Evolutionary conservation across 2,113 vertebrate species (phyloP).

Genomic region (Erythrocercus mccallii): DNA sequence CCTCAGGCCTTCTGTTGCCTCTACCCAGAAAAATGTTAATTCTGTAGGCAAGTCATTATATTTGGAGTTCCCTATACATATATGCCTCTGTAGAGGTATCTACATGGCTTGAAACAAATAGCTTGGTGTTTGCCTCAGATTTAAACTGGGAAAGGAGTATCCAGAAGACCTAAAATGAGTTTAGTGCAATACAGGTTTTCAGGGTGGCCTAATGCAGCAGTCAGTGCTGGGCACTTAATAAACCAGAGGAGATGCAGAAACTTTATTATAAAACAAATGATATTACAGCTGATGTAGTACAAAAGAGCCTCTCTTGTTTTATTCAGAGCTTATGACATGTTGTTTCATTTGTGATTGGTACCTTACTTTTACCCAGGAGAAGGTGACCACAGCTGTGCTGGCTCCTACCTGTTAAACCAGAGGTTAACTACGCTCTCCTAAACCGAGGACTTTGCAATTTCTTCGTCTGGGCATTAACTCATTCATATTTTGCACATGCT

Average conservation of each 20-base stretch:
- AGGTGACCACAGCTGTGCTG: not conserved
- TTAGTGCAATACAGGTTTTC: not conserved
- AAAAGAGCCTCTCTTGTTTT: not conserved
- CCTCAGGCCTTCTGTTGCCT: not conserved
- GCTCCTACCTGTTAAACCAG: not conserved
- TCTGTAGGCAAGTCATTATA: not conserved
- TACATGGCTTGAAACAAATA: not conserved
- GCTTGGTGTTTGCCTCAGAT: not conserved
- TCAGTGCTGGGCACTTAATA: not conserved
- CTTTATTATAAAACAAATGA: not conserved
- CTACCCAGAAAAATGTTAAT: not conserved
- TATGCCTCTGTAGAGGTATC: not conserved
- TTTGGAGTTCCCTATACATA: rapidly evolving
- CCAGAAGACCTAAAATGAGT: not conserved
- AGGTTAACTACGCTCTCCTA: rapidly evolving
- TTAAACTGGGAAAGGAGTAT: not conserved
- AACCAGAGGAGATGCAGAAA: not conserved
- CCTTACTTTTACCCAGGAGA: not conserved
- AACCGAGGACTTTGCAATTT: not conserved
- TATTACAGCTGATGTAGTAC: not conserved
- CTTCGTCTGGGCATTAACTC: not conserved
- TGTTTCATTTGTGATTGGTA: not conserved
- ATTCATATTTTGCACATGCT: not conserved
- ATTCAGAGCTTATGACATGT: not conserved
- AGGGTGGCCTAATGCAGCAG: not conserved